Percentiles rank a stretch among this genome's conserved stretches.
Conservation (phyloP, 2,797 vertebrate species). For the Calcarius lapponicus region DNA sequence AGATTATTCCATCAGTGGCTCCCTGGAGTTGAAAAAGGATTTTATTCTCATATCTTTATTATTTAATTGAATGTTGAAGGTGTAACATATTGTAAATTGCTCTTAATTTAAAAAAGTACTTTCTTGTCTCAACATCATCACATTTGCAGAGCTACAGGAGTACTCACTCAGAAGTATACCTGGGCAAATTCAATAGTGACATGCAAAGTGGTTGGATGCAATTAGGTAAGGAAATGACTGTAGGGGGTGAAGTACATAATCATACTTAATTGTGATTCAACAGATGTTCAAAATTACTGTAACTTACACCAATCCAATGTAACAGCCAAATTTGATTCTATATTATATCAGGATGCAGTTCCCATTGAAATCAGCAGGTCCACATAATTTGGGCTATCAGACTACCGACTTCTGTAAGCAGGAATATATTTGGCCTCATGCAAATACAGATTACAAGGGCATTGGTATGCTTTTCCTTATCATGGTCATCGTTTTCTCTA, state of each 20-base stretch:
- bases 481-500: background rate
- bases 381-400: background rate
- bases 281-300: conserved; percentile 59
- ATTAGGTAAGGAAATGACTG: conserved; percentile 44
- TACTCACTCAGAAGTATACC: conserved; percentile 47
- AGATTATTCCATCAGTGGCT: conserved; percentile 71
- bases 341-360: conserved; percentile 12
- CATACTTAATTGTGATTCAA: conserved; percentile 52
- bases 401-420: background rate
- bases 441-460: background rate
- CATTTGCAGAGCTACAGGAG: conserved; percentile 30
- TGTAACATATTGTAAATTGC: conserved; percentile 57
- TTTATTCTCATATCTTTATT: conserved; percentile 74
- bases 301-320: conserved; percentile 29
- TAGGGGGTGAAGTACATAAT: conserved; percentile 49
- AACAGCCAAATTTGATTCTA: background rate
- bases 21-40: conserved; percentile 61
- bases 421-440: background rate
- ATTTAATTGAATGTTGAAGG: conserved; percentile 68
- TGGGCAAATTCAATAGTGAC: conserved; percentile 13
- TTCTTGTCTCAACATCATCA: conserved; percentile 7
- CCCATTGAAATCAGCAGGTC: background rate
- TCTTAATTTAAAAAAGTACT: conserved; percentile 51
- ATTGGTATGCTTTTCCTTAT: background rate
- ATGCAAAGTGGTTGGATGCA: conserved; percentile 4